phyloP scores from a whole-genome alignment of 2,888 invertebrate genomes.

The Choristoneura rosaceana region DNA sequence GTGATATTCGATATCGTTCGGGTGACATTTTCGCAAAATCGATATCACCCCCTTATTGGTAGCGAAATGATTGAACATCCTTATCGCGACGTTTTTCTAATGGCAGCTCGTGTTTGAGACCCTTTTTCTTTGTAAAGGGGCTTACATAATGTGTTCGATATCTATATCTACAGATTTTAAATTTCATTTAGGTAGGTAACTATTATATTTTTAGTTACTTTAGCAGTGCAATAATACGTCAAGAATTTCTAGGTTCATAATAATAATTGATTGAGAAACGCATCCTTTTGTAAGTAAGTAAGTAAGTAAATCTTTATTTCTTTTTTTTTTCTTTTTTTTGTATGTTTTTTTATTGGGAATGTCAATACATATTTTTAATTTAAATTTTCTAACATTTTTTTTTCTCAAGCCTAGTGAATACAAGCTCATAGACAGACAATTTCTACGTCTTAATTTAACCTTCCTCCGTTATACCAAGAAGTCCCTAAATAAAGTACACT shows the following conservation, averaged over 20 bases:
- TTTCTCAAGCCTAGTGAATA: no score
- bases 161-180: background rate
- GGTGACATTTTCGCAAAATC: constrained; percentile 83
- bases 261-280: no score
- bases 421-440: background rate
- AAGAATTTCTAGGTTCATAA: no score
- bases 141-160: constrained; percentile 58
- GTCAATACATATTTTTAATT: background rate
- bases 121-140: constrained; percentile 76
- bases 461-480: background rate
- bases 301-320: no score
- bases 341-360: no score
- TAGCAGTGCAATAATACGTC: no score
- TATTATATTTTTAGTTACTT: no score
- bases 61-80: constrained; percentile 85
- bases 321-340: no score
- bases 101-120: constrained; percentile 81
- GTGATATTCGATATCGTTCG: constrained; percentile 73
- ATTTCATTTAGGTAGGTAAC: background rate
- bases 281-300: no score
- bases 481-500: background rate
- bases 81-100: constrained; percentile 85
- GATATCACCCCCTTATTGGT: constrained; percentile 84
- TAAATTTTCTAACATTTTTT: background rate
- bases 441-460: background rate